Evolutionary conservation across 92 coral and sea anemone genomes (phyloP).

Genomic region (Diadumene lineata): DNA sequence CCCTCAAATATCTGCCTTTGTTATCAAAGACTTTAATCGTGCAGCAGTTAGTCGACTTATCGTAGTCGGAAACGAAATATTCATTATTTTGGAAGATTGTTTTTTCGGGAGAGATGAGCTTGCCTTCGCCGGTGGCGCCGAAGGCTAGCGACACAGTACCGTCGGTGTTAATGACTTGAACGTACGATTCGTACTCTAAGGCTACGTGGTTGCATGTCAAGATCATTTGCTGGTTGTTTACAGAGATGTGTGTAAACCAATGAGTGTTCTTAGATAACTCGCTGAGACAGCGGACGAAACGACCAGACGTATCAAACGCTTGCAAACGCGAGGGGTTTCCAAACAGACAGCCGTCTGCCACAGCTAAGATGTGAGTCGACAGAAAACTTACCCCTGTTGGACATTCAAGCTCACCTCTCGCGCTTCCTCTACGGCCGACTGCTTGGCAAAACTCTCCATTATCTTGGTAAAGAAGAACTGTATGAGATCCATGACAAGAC

Average conservation of each 20-base stretch:
- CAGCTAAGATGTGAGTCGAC: slow-evolving; percentile 44
- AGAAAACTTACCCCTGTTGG: slow-evolving; percentile 66
- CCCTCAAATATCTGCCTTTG: slow-evolving; percentile 57
- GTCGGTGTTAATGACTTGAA: slow-evolving; percentile 65
- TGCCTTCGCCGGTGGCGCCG: slow-evolving; percentile 69
- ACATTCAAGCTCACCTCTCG: slow-evolving; percentile 66
- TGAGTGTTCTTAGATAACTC: slow-evolving; percentile 51
- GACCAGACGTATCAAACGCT: slow-evolving; percentile 63
- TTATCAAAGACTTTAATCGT: slow-evolving; percentile 75
- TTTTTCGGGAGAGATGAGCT: slow-evolving; percentile 60
- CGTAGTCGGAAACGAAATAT: slow-evolving; percentile 78
- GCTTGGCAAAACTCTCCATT: slow-evolving; percentile 56
- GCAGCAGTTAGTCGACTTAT: slow-evolving; percentile 65
- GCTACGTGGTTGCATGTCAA: slow-evolving; percentile 72
- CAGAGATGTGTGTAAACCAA: slow-evolving; percentile 67
- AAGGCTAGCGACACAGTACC: slow-evolving; percentile 63
- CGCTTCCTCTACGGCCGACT: slow-evolving; percentile 54
- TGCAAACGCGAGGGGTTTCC: slow-evolving; percentile 80
- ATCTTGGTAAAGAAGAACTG: slow-evolving; percentile 52
- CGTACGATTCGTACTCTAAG: slow-evolving; percentile 66
- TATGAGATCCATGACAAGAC: slow-evolving; percentile 71
- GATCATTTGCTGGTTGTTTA: slow-evolving; percentile 42
- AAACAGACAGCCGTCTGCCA: slow-evolving; percentile 77
- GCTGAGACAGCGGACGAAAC: slow-evolving; percentile 61
- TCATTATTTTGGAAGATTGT: slow-evolving; percentile 56